Evolutionary conservation across 2,113 vertebrate genomes (phyloP).

Genomic region (Nibea albiflora): DNA sequence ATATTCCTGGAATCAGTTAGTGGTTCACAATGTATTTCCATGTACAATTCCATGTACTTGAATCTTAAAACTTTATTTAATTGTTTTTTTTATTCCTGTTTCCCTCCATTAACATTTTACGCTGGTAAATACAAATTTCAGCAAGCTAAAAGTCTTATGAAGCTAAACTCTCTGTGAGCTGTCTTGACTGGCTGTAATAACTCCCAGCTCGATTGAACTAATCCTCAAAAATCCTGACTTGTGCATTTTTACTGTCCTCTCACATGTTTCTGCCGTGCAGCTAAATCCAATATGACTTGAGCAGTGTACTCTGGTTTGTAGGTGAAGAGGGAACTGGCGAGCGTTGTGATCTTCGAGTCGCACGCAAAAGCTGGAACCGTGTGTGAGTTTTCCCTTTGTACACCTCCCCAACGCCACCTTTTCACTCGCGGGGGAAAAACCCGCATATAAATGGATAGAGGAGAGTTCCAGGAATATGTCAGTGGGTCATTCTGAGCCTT

Average conservation of each 20-base stretch:
- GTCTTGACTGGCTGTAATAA: not conserved
- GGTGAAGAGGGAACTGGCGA: conserved; percentile 96
- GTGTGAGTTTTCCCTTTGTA: conserved; percentile 86
- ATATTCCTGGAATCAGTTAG: not conserved
- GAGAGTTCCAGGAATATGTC: not conserved
- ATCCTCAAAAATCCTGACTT: not conserved
- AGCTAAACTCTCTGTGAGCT: not conserved
- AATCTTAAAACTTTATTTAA: not conserved
- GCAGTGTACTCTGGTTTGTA: conserved; percentile 66
- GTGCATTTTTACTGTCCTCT: not conserved
- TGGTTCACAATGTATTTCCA: not conserved
- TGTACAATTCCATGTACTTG: not conserved
- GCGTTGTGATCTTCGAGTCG: conserved; percentile 97
- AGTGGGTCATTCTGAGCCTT: not conserved
- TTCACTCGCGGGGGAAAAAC: not conserved
- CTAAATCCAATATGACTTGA: conserved; percentile 4
- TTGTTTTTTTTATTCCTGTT: not conserved
- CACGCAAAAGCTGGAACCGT: conserved; percentile 98
- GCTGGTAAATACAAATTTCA: not conserved
- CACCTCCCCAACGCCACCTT: too few relatives aligned
- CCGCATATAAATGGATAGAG: not conserved
- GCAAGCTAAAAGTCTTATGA: not conserved
- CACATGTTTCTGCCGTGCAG: not conserved
- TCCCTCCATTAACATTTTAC: not conserved
- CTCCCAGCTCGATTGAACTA: not conserved